Evolutionary conservation across 1,140 invertebrate species (phyloP).

Genomic region (Drosophila prosaltans): DNA sequence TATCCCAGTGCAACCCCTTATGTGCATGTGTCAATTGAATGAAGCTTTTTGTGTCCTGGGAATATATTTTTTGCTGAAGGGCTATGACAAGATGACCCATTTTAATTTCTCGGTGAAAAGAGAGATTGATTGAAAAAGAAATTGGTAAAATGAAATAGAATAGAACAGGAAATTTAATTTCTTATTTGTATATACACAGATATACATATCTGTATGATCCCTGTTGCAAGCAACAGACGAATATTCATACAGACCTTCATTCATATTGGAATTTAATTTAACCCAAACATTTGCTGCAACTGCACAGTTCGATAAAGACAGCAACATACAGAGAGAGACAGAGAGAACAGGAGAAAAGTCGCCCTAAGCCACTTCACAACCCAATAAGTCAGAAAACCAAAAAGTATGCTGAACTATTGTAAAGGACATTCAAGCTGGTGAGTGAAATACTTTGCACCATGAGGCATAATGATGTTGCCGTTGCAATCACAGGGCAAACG

Average conservation of each 20-base stretch:
- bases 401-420: conserved; percentile 51
- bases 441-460: background rate
- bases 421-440: conserved; percentile 40
- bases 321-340: background rate
- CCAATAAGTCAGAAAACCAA: conserved; percentile 35
- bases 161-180: too few relatives aligned
- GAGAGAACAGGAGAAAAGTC: conserved; percentile 21
- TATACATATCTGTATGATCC: too few relatives aligned
- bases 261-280: background rate
- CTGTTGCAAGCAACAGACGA: background rate
- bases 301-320: background rate
- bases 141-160: background rate
- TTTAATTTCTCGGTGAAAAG: background rate
- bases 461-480: background rate
- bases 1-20: conserved; percentile 10
- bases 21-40: conserved; percentile 12
- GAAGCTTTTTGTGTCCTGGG: conserved; percentile 7
- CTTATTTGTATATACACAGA: too few relatives aligned
- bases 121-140: conserved; percentile 3
- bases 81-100: conserved; percentile 7
- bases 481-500: conserved; percentile 32
- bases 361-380: conserved; percentile 27
- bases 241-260: background rate
- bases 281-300: background rate
- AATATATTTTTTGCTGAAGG: conserved; percentile 11